Percentiles rank a stretch among this genome's conserved stretches.
Conservation (phyloP, 2,888 invertebrate genomes). For the Sphaeridia pumilis region DNA sequence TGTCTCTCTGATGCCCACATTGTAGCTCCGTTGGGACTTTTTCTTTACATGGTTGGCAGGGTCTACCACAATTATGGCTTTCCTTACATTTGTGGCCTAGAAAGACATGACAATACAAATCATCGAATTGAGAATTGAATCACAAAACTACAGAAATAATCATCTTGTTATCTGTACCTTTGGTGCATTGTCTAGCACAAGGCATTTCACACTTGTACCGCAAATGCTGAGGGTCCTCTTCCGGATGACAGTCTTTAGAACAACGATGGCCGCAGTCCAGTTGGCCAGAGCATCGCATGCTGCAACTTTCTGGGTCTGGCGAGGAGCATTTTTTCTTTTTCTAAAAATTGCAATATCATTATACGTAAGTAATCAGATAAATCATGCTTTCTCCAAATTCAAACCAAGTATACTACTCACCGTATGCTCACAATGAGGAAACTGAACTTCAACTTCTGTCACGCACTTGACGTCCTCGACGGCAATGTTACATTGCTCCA, state of each 20-base stretch:
- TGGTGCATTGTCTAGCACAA: slow-evolving; percentile 19
- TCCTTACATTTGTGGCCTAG: slow-evolving; percentile 21
- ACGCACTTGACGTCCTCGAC: slow-evolving; percentile 9
- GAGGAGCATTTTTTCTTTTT: too few relatives aligned
- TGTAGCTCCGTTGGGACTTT: slow-evolving; percentile 22
- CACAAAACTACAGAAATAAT: neutral
- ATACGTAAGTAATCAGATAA: too few relatives aligned
- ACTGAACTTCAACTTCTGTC: slow-evolving; percentile 3
- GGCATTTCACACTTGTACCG: slow-evolving; percentile 22
- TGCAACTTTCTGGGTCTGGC: slow-evolving; percentile 15
- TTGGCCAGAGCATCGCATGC: slow-evolving; percentile 16
- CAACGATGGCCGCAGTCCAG: slow-evolving; percentile 57
- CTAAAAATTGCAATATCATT: too few relatives aligned
- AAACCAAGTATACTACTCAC: too few relatives aligned
- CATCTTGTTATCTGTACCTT: slow-evolving; percentile 10
- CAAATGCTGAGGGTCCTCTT: slow-evolving; percentile 49
- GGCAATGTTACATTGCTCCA: neutral
- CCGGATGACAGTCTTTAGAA: slow-evolving; percentile 47
- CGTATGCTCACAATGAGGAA: slow-evolving; percentile 21
- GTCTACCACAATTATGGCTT: slow-evolving; percentile 16
- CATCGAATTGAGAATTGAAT: too few relatives aligned
- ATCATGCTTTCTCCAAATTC: too few relatives aligned
- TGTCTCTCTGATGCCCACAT: slow-evolving; percentile 35
- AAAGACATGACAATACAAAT: neutral
- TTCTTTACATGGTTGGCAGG: slow-evolving; percentile 27